A percentile compares a stretch with the other conserved stretches of the same genome.
Evolutionary conservation across 2,888 invertebrate species (phyloP).

Genomic region (Drosophila picticornis): DNA sequence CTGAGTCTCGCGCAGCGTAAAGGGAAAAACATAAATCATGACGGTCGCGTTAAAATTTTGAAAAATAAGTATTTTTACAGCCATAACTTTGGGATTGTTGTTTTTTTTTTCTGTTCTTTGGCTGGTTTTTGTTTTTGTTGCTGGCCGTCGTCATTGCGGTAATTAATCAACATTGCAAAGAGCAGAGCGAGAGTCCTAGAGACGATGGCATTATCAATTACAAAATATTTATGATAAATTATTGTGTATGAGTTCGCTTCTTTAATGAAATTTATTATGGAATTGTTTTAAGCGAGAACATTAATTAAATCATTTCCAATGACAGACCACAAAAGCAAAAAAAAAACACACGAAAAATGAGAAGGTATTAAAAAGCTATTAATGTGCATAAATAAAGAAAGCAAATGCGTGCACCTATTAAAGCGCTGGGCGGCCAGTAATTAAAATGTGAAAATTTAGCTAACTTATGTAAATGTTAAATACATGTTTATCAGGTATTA

Average conservation of each 20-base stretch:
- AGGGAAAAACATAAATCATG: constrained; percentile 68
- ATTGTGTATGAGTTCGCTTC: constrained; percentile 50
- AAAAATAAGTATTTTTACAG: constrained; percentile 67
- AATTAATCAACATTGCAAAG: constrained; percentile 70
- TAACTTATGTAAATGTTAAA: constrained; percentile 1
- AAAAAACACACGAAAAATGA: not conserved
- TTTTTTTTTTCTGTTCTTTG: constrained; percentile 17
- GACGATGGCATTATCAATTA: constrained; percentile 73
- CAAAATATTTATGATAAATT: constrained; percentile 73
- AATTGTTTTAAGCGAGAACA: constrained; percentile 64
- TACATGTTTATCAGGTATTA: not conserved
- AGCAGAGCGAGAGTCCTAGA: constrained; percentile 53
- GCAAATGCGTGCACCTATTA: constrained; percentile 20
- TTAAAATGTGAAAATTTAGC: not conserved
- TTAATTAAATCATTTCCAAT: constrained; percentile 65
- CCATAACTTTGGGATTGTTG: constrained; percentile 63
- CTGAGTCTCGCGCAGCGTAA: not conserved
- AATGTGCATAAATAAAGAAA: constrained; percentile 42
- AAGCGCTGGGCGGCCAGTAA: constrained; percentile 4
- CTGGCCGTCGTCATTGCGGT: constrained; percentile 64
- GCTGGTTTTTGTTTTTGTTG: constrained; percentile 30
- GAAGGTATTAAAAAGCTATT: constrained; percentile 47
- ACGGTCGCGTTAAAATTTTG: constrained; percentile 58
- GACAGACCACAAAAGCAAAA: constrained; percentile 26
- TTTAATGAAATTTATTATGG: constrained; percentile 71